A percentile compares a stretch with the other conserved stretches of the same genome.
These are phyloP conservation scores for Tiliqua scincoides DNA, from an alignment of 2,113 vertebrate genomes.

Conservation along the genomic window DNA sequence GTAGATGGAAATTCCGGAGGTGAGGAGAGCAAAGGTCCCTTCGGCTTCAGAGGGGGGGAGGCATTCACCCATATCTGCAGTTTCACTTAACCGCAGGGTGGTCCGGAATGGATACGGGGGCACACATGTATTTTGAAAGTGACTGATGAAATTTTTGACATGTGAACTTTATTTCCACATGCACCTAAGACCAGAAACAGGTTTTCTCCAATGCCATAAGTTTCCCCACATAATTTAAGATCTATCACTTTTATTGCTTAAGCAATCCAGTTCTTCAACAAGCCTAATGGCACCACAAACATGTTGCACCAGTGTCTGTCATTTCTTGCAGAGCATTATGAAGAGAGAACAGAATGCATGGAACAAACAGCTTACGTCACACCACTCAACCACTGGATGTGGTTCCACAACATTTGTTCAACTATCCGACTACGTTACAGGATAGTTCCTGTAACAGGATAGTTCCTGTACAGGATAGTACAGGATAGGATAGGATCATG, in stretches of 20 bases:
- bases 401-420: background rate
- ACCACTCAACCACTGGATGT: background rate
- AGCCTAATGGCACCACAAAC: background rate
- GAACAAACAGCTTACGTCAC: background rate
- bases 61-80: too few species aligned
- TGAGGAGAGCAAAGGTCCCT: too few species aligned
- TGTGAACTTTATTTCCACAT: background rate
- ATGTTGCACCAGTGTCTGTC: background rate
- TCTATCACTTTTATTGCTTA: background rate
- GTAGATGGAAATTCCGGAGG: too few species aligned
- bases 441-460: too few species aligned
- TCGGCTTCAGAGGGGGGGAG: too few species aligned
- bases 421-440: too few species aligned
- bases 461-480: too few species aligned
- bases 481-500: too few species aligned
- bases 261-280: background rate
- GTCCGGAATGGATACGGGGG: too few species aligned
- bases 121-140: too few species aligned
- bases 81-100: too few species aligned
- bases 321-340: background rate
- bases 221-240: background rate
- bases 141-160: background rate
- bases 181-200: background rate
- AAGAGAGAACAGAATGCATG: too few species aligned
- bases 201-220: background rate